Conservation (phyloP, 2,888 invertebrate genomes). For the Zygothrica quintamaculata region DNA sequence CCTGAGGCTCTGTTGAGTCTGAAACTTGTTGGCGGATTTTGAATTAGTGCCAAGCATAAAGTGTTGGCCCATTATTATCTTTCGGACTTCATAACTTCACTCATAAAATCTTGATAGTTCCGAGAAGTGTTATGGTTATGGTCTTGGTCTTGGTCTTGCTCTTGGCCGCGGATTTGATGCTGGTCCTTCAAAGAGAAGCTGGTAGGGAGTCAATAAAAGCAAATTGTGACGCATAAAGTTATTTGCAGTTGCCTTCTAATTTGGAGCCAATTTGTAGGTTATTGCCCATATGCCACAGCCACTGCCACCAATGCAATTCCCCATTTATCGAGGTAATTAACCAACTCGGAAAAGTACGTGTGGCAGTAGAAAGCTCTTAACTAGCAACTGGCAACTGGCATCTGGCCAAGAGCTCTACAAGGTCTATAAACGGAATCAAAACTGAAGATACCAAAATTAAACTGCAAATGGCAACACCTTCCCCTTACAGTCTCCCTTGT, state of each 20-base stretch:
- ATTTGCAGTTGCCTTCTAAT: constrained; percentile 18
- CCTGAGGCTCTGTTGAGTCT: constrained; percentile 11
- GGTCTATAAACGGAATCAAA: neutral
- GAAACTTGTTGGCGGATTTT: constrained; percentile 66
- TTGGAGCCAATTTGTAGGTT: constrained; percentile 27
- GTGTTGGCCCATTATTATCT: constrained; percentile 84
- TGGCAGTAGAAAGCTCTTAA: no score
- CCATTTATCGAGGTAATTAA: constrained; percentile 75
- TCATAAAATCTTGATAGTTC: constrained; percentile 68
- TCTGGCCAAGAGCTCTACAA: no score
- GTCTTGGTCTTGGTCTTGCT: no score
- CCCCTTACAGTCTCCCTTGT: no score
- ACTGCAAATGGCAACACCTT: constrained; percentile 33
- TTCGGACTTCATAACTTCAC: constrained; percentile 82
- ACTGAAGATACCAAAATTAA: constrained; percentile 32
- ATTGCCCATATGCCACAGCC: constrained; percentile 42
- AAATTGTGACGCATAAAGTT: constrained; percentile 50
- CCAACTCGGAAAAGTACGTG: constrained; percentile 51
- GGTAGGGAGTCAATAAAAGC: constrained; percentile 21
- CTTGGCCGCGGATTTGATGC: no score
- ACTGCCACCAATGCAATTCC: constrained; percentile 40
- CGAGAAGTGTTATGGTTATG: constrained; percentile 10
- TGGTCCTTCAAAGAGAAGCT: neutral
- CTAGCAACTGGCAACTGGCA: constrained; percentile 30
- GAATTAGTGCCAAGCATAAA: constrained; percentile 82